A percentile compares a stretch with the other conserved stretches of the same genome.
These are phyloP conservation scores for Tor tambroides DNA, from an alignment of 2,113 vertebrate species.

Conservation along the genomic window DNA sequence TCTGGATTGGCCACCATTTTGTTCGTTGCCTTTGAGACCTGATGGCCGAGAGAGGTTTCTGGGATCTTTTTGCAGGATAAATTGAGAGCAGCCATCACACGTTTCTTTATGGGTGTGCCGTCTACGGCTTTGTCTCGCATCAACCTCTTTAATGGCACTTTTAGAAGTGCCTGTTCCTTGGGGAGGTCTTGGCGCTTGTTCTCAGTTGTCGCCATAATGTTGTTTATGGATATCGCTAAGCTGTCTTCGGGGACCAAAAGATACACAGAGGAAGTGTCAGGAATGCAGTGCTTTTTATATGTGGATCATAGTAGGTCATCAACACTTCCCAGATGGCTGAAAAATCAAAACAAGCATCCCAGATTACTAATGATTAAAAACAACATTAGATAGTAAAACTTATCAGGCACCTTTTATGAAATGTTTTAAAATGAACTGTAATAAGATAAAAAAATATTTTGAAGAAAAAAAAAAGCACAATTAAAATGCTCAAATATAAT, in stretches of 20 bases:
- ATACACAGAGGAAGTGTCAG: conserved; percentile 9
- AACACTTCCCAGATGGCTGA: conserved; percentile 18
- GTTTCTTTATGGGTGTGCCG: conserved; percentile 79
- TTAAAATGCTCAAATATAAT: neutral
- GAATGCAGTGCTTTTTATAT: conserved; percentile 15
- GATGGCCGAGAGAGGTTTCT: conserved; percentile 53
- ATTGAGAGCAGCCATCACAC: conserved; percentile 77
- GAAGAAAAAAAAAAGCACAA: neutral
- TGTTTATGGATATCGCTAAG: conserved; percentile 27
- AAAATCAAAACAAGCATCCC: neutral
- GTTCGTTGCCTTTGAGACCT: conserved; percentile 65
- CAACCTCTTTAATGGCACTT: conserved; percentile 69
- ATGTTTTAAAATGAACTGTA: neutral
- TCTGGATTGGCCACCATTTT: conserved; percentile 73
- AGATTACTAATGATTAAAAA: neutral
- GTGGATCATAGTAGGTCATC: conserved; percentile 32
- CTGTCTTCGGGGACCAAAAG: conserved; percentile 22
- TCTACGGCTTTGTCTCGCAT: conserved; percentile 74
- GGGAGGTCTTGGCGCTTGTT: conserved; percentile 60
- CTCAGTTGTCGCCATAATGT: conserved; percentile 76
- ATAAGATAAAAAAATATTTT: neutral
- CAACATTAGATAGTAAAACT: neutral
- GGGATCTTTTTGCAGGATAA: conserved; percentile 62
- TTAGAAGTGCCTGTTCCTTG: conserved; percentile 48
- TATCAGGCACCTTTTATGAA: neutral